Base-by-base conservation (phyloP, 2,797 vertebrate genomes). In the Setipinna tenuifilis region DNA sequence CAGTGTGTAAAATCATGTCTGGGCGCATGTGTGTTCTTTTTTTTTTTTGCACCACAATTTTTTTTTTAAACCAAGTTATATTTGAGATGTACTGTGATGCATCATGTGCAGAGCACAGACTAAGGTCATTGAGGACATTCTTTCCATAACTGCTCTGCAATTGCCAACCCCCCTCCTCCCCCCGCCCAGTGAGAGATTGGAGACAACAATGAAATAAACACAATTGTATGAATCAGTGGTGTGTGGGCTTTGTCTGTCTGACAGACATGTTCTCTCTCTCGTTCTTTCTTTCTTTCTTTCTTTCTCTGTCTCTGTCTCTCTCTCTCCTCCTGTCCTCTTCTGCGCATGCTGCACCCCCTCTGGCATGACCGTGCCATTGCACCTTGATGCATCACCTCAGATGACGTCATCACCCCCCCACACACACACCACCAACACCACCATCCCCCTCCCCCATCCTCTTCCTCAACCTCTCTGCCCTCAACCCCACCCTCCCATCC, bases 341-440 rank as follows among this genome's bases (percentile, higher is more conserved):
- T 31, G 82, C 44, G 80, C 82, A 83, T 50, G 62, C 19, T 84
- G 82, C 88, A 83, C 90, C 89, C 54, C 88, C 82, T 58, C 83
- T 90, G 90, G 88, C 54, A 16, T 71, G 14, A 7, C 44, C 65
- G 50, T 54, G 83, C 7, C 48, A 87, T 46, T 84, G 62, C 83
- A 50, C 7, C 46, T 68, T 48, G 25, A 83, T 80, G 65, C 83
- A 87, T 87, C 88, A 85, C 83, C 83, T 87, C 80, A 61, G 88
- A 87, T 92, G 87, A 92, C 59, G 86, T 88, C 87, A 91, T 88
- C 28, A 68, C 21, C 25, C 35, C 44, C 3, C n/a, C 23, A 46
- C 35, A 21, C 65, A 3, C 12, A 50, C 48, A 50, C 35, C 85
- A 44, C 81, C 6, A 2, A n/a, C 59, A 48, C 46, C 10, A 48